A percentile compares a stretch with the other conserved stretches of the same genome.
phyloP scores from a whole-genome alignment of 2,113 vertebrate genomes.

The Hippocampus zosterae region DNA sequence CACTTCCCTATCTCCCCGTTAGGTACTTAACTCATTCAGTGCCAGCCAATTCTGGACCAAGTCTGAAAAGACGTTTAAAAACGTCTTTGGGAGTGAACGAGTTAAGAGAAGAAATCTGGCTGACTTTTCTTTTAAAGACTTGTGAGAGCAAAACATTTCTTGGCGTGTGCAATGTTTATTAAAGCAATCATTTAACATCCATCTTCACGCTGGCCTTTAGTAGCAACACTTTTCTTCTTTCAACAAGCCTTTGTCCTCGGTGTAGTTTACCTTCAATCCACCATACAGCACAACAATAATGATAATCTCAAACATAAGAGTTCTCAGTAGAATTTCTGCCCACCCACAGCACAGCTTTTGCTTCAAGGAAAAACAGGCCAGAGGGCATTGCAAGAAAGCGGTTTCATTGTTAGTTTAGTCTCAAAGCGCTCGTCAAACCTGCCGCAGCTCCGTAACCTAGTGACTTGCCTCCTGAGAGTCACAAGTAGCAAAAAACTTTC shows the following conservation, averaged over 20 bases:
- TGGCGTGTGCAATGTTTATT: constrained; percentile 9
- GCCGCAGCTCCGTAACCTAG: constrained; percentile 14
- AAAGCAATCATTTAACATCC: constrained; percentile 13
- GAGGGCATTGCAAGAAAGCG: constrained; percentile 17
- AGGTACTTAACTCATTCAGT: no score
- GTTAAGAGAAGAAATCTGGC: background rate
- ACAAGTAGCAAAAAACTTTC: background rate
- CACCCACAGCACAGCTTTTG: constrained; percentile 9
- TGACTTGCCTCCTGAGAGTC: constrained; percentile 11
- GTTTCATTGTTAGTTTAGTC: constrained; percentile 14
- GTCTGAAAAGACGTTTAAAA: no score
- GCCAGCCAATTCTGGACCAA: no score
- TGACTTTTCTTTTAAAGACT: constrained; percentile 18
- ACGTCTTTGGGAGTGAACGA: no score
- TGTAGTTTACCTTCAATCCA: constrained; percentile 13
- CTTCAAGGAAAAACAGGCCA: constrained; percentile 11
- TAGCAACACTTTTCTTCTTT: constrained; percentile 11
- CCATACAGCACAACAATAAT: constrained; percentile 12
- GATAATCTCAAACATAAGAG: constrained; percentile 13
- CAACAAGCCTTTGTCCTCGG: constrained; percentile 5
- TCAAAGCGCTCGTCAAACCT: constrained; percentile 24
- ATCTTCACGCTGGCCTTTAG: constrained; percentile 4
- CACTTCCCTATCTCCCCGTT: background rate
- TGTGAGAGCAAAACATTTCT: background rate
- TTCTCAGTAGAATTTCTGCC: constrained; percentile 28